phyloP scores from a whole-genome alignment of 2,888 invertebrate species.

The Crocallis elinguaria region DNA sequence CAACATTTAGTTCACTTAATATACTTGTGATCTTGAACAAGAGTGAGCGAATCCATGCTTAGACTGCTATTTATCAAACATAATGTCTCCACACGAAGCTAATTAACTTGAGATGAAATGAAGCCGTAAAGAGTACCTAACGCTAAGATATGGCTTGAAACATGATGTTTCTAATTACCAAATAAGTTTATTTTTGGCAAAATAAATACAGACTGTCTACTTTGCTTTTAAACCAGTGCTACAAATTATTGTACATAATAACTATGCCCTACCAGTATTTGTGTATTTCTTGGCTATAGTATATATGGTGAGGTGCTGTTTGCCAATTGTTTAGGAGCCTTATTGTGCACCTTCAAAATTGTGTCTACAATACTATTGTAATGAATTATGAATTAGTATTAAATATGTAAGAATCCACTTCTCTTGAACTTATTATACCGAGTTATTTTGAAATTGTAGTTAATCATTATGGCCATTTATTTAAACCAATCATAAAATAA shows the following conservation, averaged over 20 bases:
- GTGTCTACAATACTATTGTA: constrained; percentile 13
- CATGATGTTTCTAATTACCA: no score
- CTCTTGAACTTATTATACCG: constrained; percentile 9
- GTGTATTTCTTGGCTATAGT: neutral
- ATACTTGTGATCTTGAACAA: no score
- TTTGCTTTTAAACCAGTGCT: neutral
- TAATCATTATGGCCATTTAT: neutral
- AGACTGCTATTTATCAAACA: no score
- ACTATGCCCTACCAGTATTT: neutral
- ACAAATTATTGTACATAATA: neutral
- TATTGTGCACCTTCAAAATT: constrained; percentile 25
- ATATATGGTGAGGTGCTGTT: neutral
- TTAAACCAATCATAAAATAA: constrained; percentile 3
- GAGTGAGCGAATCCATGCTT: no score
- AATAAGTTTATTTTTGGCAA: no score
- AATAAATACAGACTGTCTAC: no score
- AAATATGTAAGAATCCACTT: constrained; percentile 12
- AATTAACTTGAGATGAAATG: no score
- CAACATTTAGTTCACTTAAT: no score
- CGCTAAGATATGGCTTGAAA: no score
- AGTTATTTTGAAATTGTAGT: constrained; percentile 7
- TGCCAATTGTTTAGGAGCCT: neutral
- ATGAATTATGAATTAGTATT: constrained; percentile 25
- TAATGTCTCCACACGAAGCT: no score
- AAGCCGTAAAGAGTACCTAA: no score